phyloP scores from a whole-genome alignment of 2,888 invertebrate genomes.

The Epistrophe grossulariae region DNA sequence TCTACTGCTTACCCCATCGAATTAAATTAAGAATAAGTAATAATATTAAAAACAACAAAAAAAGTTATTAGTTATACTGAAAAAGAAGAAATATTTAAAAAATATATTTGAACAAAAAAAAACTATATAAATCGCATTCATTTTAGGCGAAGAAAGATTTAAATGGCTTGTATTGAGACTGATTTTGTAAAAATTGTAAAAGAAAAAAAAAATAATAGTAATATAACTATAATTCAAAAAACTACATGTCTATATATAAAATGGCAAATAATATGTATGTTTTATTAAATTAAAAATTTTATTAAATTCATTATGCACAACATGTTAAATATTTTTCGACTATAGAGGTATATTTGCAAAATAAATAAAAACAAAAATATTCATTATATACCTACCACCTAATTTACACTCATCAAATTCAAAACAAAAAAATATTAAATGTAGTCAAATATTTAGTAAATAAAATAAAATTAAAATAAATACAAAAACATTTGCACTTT shows the following conservation, averaged over 20 bases:
- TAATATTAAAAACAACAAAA: conserved; percentile 5
- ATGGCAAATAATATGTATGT: conserved; percentile 37
- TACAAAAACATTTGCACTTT: conserved; percentile 53
- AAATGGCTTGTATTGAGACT: conserved; percentile 81
- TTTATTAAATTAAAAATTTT: conserved; percentile 63
- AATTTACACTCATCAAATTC: conserved; percentile 71
- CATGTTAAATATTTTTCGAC: conserved; percentile 75
- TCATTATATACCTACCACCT: conserved; percentile 66
- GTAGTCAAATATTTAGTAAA: conserved; percentile 64
- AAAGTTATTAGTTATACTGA: conserved; percentile 1
- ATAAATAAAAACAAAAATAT: conserved; percentile 32
- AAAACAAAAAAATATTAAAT: conserved; percentile 53
- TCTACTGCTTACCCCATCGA: conserved; percentile 73
- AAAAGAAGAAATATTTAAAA: conserved; percentile 33
- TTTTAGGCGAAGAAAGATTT: conserved; percentile 72
- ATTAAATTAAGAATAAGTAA: conserved; percentile 36
- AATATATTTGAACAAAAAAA: conserved; percentile 27
- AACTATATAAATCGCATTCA: conserved; percentile 49
- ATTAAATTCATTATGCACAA: conserved; percentile 73
- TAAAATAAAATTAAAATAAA: conserved; percentile 14
- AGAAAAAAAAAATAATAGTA: conserved; percentile 39
- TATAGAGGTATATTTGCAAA: conserved; percentile 65
- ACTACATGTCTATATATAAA: conserved; percentile 31
- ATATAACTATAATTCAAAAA: conserved; percentile 36
- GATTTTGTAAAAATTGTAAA: conserved; percentile 79